These are phyloP conservation scores for Palythoa grandis DNA, from an alignment of 92 coral and sea anemone species.

Conservation along the genomic window DNA sequence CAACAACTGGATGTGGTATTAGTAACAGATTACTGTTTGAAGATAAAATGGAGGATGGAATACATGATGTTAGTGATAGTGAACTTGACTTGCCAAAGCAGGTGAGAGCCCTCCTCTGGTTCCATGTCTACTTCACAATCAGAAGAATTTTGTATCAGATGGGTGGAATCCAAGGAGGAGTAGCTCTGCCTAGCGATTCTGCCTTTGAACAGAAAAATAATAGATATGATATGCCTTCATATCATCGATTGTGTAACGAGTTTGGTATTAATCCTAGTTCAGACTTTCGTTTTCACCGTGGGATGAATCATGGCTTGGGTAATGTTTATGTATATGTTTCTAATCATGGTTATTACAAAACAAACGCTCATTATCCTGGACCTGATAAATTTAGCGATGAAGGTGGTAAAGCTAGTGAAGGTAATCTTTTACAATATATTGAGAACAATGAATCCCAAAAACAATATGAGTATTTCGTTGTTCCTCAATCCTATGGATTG, in stretches of 20 bases:
- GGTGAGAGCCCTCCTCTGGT: neutral
- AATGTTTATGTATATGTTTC: neutral
- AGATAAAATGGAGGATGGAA: neutral
- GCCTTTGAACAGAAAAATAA: neutral
- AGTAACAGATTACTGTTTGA: neutral
- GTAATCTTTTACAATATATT: neutral
- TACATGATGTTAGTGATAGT: neutral
- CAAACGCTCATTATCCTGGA: neutral
- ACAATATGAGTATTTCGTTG: slow-evolving; percentile 27
- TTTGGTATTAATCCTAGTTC: neutral
- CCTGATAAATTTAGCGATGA: neutral
- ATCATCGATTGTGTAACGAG: neutral
- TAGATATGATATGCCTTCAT: neutral
- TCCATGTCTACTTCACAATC: neutral
- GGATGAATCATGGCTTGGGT: neutral
- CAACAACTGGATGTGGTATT: neutral
- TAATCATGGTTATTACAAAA: neutral
- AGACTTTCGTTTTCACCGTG: neutral
- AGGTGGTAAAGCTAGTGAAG: neutral
- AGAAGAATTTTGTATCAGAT: neutral
- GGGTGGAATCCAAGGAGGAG: neutral
- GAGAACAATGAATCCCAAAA: neutral
- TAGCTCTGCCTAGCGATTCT: neutral
- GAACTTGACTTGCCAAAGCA: neutral
- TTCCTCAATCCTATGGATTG: slow-evolving; percentile 8